A percentile compares a stretch with the other conserved stretches of the same genome.
Conservation (phyloP, 2,113 vertebrate genomes). For the Pelvicachromis taeniatus region DNA sequence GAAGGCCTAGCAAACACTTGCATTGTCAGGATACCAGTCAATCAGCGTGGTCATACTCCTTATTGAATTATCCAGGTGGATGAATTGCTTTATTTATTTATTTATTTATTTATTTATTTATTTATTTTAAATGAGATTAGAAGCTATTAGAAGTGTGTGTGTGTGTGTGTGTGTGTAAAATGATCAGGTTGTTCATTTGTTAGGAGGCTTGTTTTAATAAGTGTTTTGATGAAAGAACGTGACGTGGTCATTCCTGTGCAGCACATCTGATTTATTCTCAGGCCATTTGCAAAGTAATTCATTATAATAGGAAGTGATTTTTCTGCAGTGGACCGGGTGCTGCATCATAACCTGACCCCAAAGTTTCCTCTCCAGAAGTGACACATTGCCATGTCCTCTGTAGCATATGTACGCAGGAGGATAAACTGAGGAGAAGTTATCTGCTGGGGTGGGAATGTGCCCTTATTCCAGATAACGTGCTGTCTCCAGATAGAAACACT, state of each 20-base stretch:
- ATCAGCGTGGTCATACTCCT: neutral
- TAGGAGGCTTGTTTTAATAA: neutral
- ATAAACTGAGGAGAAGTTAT: slow-evolving; percentile 30
- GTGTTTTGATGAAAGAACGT: neutral
- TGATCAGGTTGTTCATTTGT: neutral
- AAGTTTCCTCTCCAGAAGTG: neutral
- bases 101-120: neutral
- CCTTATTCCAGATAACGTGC: neutral
- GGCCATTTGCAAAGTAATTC: neutral
- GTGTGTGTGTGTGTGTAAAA: neutral
- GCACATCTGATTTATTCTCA: neutral
- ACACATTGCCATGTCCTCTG: neutral
- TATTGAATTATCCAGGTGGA: neutral
- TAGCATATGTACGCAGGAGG: neutral
- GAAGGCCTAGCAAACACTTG: neutral
- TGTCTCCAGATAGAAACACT: slow-evolving; percentile 10
- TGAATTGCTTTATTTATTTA: neutral
- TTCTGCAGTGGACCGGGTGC: neutral
- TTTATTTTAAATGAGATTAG: neutral
- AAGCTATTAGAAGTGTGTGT: neutral
- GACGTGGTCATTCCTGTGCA: neutral
- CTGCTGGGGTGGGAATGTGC: slow-evolving; percentile 1
- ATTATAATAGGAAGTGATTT: neutral
- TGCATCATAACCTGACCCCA: neutral
- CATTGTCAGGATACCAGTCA: neutral